phyloP scores from a whole-genome alignment of 2,113 vertebrate genomes.

The Chionomys nivalis region DNA sequence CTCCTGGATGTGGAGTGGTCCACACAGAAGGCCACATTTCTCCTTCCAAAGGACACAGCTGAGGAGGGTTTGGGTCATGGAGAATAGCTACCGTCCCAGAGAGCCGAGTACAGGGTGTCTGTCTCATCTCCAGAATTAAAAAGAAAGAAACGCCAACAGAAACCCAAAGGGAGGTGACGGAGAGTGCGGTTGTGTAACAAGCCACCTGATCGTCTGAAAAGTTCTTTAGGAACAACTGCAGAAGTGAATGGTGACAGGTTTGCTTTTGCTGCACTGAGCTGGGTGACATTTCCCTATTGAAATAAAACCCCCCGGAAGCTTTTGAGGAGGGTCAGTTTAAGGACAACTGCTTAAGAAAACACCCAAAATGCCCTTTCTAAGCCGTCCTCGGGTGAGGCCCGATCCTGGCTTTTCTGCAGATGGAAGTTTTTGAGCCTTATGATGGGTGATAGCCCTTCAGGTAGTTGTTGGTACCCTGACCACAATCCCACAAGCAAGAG shows the following conservation, averaged over 20 bases:
- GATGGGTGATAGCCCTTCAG: neutral
- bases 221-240: accelerated
- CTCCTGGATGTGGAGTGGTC: neutral
- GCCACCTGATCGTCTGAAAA: accelerated
- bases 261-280: neutral
- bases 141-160: neutral
- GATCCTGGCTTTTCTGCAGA: neutral
- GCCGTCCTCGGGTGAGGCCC: neutral
- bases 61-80: constrained; percentile 15
- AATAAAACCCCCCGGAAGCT: neutral
- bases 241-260: accelerated
- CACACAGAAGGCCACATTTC: neutral
- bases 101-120: neutral
- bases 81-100: constrained; percentile 27
- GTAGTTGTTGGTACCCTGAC: no score
- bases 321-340: neutral
- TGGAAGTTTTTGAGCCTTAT: neutral
- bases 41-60: constrained; percentile 57
- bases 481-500: accelerated
- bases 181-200: accelerated
- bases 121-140: neutral
- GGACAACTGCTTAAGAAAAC: neutral
- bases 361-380: neutral
- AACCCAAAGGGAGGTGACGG: neutral
- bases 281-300: neutral